Percentiles rank a stretch among this genome's conserved stretches.
Evolutionary conservation across 2,888 invertebrate species (phyloP).

Genomic region (Eretmocerus hayati): DNA sequence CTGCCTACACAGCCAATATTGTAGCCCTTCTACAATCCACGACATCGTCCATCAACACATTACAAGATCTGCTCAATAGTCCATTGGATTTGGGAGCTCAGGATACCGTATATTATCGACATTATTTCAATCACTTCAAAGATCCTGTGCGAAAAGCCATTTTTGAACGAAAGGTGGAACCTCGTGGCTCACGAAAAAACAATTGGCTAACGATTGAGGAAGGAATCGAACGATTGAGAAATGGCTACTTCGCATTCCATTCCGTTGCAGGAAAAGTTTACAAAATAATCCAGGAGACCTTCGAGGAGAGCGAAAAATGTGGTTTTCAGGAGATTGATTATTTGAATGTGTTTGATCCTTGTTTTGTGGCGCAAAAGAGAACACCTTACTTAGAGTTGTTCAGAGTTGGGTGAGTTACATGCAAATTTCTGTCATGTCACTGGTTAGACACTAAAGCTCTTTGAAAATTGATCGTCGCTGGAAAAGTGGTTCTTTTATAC

Average conservation of each 20-base stretch:
- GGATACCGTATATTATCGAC: conserved; percentile 62
- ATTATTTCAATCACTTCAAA: conserved; percentile 54
- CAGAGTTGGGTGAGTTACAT: conserved; percentile 34
- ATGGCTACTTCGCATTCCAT: conserved; percentile 62
- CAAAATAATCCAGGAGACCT: conserved; percentile 60
- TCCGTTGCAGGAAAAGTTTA: conserved; percentile 61
- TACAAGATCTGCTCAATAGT: conserved; percentile 60
- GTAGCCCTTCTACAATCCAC: conserved; percentile 69
- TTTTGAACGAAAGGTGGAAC: conserved; percentile 59
- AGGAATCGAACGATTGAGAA: conserved; percentile 54
- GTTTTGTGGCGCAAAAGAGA: conserved; percentile 34
- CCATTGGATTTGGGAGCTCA: conserved; percentile 61
- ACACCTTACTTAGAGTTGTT: conserved; percentile 47
- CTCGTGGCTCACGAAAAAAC: conserved; percentile 36
- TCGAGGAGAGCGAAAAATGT: conserved; percentile 64
- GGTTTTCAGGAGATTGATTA: conserved; percentile 57
- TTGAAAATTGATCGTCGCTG: no score
- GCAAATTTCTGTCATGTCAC: no score
- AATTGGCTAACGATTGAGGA: conserved; percentile 55
- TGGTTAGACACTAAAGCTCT: no score
- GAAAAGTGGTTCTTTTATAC: no score
- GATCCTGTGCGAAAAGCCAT: conserved; percentile 59
- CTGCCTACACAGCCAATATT: conserved; percentile 70
- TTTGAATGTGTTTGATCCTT: conserved; percentile 37
- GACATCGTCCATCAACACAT: conserved; percentile 58